phyloP scores from a whole-genome alignment of 2,113 vertebrate species.

The Engystomops pustulosus region DNA sequence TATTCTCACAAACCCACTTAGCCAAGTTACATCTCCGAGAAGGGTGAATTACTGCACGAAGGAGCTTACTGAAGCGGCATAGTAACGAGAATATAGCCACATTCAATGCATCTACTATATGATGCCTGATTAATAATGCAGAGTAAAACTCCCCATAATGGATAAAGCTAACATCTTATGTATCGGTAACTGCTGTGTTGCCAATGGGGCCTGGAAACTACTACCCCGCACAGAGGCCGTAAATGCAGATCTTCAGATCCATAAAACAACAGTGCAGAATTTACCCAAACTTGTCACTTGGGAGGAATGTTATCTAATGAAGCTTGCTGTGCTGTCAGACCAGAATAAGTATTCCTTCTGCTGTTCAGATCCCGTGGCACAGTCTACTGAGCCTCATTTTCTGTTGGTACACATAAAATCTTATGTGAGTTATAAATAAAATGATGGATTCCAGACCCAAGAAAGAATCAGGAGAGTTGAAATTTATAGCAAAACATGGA shows the following conservation, averaged over 20 bases:
- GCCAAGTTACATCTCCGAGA: not conserved
- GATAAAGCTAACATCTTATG: conserved; percentile 40
- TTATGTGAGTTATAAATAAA: conserved; percentile 45
- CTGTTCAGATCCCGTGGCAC: conserved; percentile 42
- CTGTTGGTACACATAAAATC: conserved; percentile 50
- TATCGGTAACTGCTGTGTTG: conserved; percentile 46
- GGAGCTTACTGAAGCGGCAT: not conserved
- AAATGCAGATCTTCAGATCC: conserved; percentile 42
- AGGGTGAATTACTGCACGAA: not conserved
- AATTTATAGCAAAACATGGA: conserved; percentile 31
- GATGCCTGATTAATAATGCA: conserved; percentile 54
- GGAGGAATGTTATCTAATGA: conserved; percentile 52
- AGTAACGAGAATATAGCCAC: not conserved
- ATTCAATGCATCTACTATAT: conserved; percentile 33
- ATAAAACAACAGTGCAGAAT: conserved; percentile 28
- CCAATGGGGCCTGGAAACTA: conserved; percentile 32
- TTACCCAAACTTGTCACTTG: conserved; percentile 48
- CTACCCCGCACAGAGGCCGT: not conserved
- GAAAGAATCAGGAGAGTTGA: conserved; percentile 26
- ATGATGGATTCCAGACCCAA: conserved; percentile 37
- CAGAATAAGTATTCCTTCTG: conserved; percentile 54
- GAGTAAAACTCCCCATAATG: conserved; percentile 36
- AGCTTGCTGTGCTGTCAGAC: conserved; percentile 43
- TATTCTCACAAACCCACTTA: conserved; percentile 2
- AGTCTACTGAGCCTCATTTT: conserved; percentile 41